A percentile compares a stretch with the other conserved stretches of the same genome.
These are phyloP conservation scores for Drosophila conformis DNA, from an alignment of 2,888 invertebrate genomes.

Conservation along the genomic window DNA sequence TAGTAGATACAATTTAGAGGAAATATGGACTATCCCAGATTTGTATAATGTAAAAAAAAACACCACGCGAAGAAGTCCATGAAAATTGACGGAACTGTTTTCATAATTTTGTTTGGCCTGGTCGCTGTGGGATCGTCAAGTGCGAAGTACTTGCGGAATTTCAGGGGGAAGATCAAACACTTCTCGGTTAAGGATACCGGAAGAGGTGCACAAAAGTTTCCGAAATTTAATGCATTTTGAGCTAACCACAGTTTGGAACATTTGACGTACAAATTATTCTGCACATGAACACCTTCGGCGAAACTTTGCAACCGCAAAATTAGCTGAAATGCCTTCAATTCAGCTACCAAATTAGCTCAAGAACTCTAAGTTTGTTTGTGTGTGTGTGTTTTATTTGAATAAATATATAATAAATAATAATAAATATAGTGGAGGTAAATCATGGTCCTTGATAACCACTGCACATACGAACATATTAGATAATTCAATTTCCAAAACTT, in stretches of 20 bases:
- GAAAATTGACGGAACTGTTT: not conserved
- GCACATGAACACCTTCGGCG: not conserved
- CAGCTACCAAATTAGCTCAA: not conserved
- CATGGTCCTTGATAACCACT: not conserved
- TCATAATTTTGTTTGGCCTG: not conserved
- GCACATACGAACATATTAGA: not conserved
- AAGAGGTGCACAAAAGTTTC: not conserved
- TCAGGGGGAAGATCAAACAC: not conserved
- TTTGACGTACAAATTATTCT: not conserved
- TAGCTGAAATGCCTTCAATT: not conserved
- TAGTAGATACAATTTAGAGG: not conserved
- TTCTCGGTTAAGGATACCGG: not conserved
- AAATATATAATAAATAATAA: too few relatives aligned
- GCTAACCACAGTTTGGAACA: not conserved
- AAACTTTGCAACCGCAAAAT: not conserved
- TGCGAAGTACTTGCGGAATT: not conserved
- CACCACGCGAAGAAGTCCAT: not conserved
- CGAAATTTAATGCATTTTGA: not conserved
- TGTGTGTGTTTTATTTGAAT: not conserved
- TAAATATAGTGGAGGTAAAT: not conserved
- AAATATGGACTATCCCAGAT: not conserved
- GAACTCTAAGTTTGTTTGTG: not conserved
- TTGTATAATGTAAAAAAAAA: not conserved
- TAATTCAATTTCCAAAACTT: not conserved
- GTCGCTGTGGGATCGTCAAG: not conserved